Conservation (phyloP, 2,888 invertebrate genomes). For the Cephonodes hylas region DNA sequence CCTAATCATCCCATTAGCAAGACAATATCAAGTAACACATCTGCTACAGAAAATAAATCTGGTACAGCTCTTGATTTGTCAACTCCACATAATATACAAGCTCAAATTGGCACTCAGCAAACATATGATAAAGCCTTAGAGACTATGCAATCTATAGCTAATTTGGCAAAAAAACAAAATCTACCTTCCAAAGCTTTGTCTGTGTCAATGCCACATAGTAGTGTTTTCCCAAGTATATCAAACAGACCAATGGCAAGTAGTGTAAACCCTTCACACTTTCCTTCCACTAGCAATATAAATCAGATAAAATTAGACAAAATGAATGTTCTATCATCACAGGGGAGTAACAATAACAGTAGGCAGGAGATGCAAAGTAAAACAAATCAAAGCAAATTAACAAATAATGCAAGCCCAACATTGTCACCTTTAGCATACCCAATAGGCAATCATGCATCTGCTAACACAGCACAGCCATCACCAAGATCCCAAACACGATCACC, state of each 20-base stretch:
- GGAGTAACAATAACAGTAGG: conserved; percentile 44
- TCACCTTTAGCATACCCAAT: conserved; percentile 55
- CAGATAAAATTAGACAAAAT: conserved; percentile 64
- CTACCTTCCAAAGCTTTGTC: conserved; percentile 58
- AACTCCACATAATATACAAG: conserved; percentile 69
- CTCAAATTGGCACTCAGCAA: conserved; percentile 66
- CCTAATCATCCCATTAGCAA: conserved; percentile 49
- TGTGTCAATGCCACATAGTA: conserved; percentile 50
- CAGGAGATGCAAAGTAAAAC: conserved; percentile 53
- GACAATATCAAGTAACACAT: conserved; percentile 29
- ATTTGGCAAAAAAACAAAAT: conserved; percentile 75
- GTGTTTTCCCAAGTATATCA: conserved; percentile 53
- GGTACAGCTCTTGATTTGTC: conserved; percentile 73
- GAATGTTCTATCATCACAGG: conserved; percentile 39
- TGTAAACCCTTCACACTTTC: conserved; percentile 57
- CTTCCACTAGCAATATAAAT: conserved; percentile 52
- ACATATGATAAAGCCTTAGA: conserved; percentile 69
- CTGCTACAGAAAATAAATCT: conserved; percentile 51
- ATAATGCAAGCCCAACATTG: conserved; percentile 42
- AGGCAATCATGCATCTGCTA: conserved; percentile 48
- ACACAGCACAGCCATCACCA: conserved; percentile 61
- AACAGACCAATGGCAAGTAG: conserved; percentile 51
- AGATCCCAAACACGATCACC: conserved; percentile 75
- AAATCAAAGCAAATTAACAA: conserved; percentile 47
- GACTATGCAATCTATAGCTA: conserved; percentile 78